Conservation (phyloP, 2,797 vertebrate genomes). For the Sebastiscus albofasciatus region DNA sequence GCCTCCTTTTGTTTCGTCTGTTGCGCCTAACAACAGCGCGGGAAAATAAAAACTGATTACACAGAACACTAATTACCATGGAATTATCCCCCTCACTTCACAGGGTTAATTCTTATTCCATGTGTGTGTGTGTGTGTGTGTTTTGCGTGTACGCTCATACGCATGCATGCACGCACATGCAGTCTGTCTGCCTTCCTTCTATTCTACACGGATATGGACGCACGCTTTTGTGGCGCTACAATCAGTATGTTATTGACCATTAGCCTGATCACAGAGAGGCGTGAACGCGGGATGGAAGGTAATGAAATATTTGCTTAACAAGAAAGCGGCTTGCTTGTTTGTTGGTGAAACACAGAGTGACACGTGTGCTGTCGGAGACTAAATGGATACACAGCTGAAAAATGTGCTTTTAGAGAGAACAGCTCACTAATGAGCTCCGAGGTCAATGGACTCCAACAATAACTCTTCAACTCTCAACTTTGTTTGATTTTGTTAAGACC, state of each 20-base stretch:
- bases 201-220: slow-evolving; percentile 5
- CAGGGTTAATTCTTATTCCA: slow-evolving; percentile 75
- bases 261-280: slow-evolving; percentile 16
- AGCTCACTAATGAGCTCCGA: slow-evolving; percentile 23
- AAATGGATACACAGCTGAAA: background rate
- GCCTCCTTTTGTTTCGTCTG: slow-evolving; percentile 76
- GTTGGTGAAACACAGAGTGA: slow-evolving; percentile 32
- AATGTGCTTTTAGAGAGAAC: background rate
- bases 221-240: slow-evolving; percentile 1
- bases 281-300: background rate
- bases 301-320: slow-evolving; percentile 46
- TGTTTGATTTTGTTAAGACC: background rate
- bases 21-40: slow-evolving; percentile 65
- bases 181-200: background rate
- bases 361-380: background rate
- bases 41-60: slow-evolving; percentile 83
- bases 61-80: slow-evolving; percentile 82
- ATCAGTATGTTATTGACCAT: slow-evolving; percentile 36
- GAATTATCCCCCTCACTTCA: slow-evolving; percentile 79
- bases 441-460: background rate
- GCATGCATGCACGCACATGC: background rate
- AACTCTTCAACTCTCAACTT: background rate
- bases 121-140: background rate
- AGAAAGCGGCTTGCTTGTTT: slow-evolving; percentile 13
- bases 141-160: background rate